Conservation (phyloP, 2,888 invertebrate species). For the Pristionchus mayeri region DNA sequence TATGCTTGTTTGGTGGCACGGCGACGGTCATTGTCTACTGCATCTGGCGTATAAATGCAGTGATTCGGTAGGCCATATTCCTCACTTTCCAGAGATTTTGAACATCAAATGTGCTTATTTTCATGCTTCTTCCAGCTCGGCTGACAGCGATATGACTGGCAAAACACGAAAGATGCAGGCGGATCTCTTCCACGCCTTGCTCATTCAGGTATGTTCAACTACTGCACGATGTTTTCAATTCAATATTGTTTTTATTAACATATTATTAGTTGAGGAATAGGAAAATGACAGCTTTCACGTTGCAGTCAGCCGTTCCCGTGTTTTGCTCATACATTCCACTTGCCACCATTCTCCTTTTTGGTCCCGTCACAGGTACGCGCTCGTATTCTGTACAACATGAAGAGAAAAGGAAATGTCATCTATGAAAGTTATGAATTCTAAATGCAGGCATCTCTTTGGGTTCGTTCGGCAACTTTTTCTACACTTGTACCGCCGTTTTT, state of each 20-base stretch:
- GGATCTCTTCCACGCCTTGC: neutral
- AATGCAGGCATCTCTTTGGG: neutral
- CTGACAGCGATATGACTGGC: neutral
- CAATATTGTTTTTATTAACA: neutral
- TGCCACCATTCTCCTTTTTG: neutral
- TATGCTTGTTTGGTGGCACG: neutral
- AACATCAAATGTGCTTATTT: too few relatives aligned
- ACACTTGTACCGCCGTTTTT: neutral
- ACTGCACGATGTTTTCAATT: too few relatives aligned
- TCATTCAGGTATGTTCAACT: neutral
- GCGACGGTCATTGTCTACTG: neutral
- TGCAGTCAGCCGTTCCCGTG: neutral
- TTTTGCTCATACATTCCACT: neutral
- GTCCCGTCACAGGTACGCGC: neutral
- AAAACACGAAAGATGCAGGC: neutral
- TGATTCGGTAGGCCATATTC: neutral
- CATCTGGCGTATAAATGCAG: neutral
- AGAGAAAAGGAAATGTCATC: too few relatives aligned
- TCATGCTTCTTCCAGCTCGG: neutral
- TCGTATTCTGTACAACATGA: too few relatives aligned
- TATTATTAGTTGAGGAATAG: too few relatives aligned
- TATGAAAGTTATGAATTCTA: too few relatives aligned
- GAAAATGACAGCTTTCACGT: too few relatives aligned
- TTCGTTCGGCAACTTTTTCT: neutral
- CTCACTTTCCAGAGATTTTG: too few relatives aligned